A percentile compares a stretch with the other conserved stretches of the same genome.
Evolutionary conservation across 2,113 vertebrate species (phyloP).

Genomic region (Pantherophis guttatus): DNA sequence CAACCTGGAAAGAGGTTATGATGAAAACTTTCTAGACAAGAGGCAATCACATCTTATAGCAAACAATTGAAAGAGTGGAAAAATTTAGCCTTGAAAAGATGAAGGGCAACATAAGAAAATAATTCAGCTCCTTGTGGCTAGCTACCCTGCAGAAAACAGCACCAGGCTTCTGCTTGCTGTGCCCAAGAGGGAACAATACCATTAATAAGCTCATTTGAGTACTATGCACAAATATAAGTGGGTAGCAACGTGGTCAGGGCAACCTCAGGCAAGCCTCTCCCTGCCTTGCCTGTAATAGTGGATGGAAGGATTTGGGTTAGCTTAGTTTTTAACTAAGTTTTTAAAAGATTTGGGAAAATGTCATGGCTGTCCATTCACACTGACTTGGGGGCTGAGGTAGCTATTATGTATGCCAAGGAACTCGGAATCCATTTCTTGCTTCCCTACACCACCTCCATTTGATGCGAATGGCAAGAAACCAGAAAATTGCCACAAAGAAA

Average conservation of each 20-base stretch:
- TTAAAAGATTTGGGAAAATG: not conserved
- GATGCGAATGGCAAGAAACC: not conserved
- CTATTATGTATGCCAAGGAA: not conserved
- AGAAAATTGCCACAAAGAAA: not conserved
- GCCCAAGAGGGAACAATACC: not conserved
- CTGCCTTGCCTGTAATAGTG: not conserved
- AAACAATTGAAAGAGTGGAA: not conserved
- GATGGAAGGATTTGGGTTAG: not conserved
- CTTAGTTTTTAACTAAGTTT: not conserved
- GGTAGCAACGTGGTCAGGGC: not conserved
- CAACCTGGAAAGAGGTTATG: not conserved
- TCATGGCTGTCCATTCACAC: not conserved
- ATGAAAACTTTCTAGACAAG: not conserved
- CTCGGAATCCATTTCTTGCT: not conserved
- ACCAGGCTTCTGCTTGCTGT: too few relatives aligned
- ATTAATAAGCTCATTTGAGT: not conserved
- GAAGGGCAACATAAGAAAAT: not conserved
- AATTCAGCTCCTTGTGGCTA: not conserved
- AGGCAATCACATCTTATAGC: not conserved
- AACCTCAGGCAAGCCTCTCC: not conserved
- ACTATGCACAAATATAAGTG: not conserved
- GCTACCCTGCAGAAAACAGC: too few relatives aligned
- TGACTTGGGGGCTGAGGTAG: not conserved
- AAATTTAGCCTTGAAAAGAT: not conserved
- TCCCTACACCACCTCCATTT: not conserved